These are phyloP conservation scores for Scopus umbretta DNA, from an alignment of 2,113 vertebrate genomes.

Conservation along the genomic window DNA sequence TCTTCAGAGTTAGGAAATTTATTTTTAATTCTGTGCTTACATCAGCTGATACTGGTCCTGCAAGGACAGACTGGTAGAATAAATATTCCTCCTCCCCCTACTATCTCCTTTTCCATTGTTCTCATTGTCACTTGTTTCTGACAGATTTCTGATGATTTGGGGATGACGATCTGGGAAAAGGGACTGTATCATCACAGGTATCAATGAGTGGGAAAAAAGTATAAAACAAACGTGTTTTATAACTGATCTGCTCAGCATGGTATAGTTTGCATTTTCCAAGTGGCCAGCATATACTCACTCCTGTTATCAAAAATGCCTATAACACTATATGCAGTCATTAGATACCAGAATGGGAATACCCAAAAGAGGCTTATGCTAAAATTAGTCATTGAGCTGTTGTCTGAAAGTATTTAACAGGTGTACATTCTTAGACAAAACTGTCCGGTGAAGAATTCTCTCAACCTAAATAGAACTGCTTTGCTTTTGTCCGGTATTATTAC, in stretches of 20 bases:
- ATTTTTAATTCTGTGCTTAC: not conserved
- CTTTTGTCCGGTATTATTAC: not conserved
- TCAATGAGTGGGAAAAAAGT: not conserved
- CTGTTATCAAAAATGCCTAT: not conserved
- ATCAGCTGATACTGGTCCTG: not conserved
- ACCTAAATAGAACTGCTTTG: not conserved
- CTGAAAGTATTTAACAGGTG: conserved; percentile 18
- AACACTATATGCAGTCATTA: not conserved
- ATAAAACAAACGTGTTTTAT: not conserved
- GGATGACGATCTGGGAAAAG: not conserved
- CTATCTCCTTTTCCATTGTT: not conserved
- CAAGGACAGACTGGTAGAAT: not conserved
- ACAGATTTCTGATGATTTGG: not conserved
- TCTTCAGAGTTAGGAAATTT: not conserved
- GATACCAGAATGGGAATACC: not conserved
- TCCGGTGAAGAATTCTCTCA: not conserved
- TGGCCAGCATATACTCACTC: not conserved
- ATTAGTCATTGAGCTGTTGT: not conserved
- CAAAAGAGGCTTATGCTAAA: not conserved
- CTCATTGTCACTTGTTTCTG: not conserved
- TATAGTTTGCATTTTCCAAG: not conserved
- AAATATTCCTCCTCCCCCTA: not conserved
- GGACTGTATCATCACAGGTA: not conserved
- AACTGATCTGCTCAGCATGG: not conserved
- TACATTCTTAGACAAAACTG: conserved; percentile 6